Evolutionary conservation across 1,140 invertebrate genomes (phyloP), one percentile per base, ranked within the genome.

Genomic region (Ceratina japonica): DNA sequence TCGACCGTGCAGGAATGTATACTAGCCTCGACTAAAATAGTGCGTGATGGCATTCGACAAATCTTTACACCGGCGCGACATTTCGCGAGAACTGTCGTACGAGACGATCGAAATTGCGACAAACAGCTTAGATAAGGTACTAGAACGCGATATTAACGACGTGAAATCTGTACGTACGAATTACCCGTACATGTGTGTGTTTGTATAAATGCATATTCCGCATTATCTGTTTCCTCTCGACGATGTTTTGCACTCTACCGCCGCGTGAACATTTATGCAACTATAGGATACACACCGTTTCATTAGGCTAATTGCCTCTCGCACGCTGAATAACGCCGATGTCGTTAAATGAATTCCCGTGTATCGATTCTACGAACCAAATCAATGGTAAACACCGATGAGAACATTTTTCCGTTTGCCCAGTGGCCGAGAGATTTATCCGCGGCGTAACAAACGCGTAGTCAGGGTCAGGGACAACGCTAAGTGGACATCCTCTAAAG

Each of bases 1-100:
- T 63, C 65, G 62, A 51, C 49, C 66, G 64, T 75, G 72, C 59
- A 58, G 56, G 72, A 79, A 81, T 79, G 79, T 59, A 84, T 49
- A 70, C 62, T 62, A n/a, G 58, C 51, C 44, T 7, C 20, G 66
- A 74, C 83, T 56, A 79, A 88, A 89, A 89, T 89, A 88, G 80
- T 81, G 52, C 75, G 64, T 87, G 87, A 89, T 81, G 81, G 71
- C 70, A 82, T 80, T 69, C 24, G 79, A 37, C 64, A 84, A 87
- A 87, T 80, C 83, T 89, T 86, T 78, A 84, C 58, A 61, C 63
- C 59, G 49, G 61, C 27, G n/a, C 5, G 0, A 7, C n/a, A 5
- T 65, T 51, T 49, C 20, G 56, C 13, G 49, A 51, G 44, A 13
- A 61, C n/a, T 0, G 2, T 13, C 13, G 58, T 18, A 61, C 56